phyloP scores from a whole-genome alignment of 2,113 vertebrate genomes.

The Sakesphorus luctuosus region DNA sequence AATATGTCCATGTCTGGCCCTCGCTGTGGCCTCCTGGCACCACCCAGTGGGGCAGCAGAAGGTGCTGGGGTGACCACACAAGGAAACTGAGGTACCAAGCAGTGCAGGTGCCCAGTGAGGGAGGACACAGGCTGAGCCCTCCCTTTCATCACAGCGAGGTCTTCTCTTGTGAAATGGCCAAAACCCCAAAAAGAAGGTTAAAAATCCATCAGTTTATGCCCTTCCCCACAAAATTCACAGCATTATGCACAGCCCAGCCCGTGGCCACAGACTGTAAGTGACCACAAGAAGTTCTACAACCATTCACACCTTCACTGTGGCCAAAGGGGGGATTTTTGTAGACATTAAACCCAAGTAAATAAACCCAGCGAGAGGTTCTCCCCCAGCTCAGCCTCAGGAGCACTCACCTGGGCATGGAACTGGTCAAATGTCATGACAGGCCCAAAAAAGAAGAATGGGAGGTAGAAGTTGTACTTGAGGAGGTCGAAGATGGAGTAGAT shows the following conservation, averaged over 20 bases:
- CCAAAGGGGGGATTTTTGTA: fast-evolving
- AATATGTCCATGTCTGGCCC: neutral
- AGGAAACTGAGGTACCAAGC: neutral
- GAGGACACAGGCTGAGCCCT: neutral
- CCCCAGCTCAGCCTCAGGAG: neutral
- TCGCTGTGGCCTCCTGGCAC: neutral
- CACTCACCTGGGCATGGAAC: slow-evolving; percentile 86
- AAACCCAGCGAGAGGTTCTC: neutral
- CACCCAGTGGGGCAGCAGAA: fast-evolving
- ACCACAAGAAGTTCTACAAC: neutral
- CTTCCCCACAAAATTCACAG: neutral
- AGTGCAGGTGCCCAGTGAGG: neutral
- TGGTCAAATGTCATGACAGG: slow-evolving; percentile 95
- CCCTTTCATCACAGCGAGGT: neutral
- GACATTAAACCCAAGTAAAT: neutral
- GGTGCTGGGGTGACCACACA: neutral
- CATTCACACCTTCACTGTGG: neutral
- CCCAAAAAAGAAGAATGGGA: slow-evolving; percentile 97
- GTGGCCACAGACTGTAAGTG: neutral
- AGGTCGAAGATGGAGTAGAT: slow-evolving; percentile 90
- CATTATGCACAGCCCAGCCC: neutral
- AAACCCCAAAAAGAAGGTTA: neutral
- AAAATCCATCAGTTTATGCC: neutral
- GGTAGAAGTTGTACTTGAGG: slow-evolving; percentile 98
- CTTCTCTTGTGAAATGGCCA: neutral